Base-by-base conservation (phyloP, 53 echinoderm and acorn worm species). In the Antedon mediterranea region DNA sequence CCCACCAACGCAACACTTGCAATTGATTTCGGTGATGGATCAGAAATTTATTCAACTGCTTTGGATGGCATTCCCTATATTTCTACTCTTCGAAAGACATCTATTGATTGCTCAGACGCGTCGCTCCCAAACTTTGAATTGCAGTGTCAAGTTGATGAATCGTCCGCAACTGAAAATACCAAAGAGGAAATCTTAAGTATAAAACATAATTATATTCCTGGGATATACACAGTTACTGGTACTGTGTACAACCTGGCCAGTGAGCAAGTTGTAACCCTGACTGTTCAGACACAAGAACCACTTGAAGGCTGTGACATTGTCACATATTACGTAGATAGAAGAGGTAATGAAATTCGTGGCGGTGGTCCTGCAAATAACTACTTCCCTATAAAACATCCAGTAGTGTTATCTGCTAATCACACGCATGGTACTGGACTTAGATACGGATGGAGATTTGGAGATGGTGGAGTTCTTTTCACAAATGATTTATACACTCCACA, bases 1-100 rank as follows among this genome's bases (percentile, higher is more conserved):
- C 90, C 90, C 26, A 88, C 88, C 6, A 90, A 90, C 72, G 88
- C 88, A 43, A 79, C 88, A 4, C 57, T 90, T 31, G 43, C 77
- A 9, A 37, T 90, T 33, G 79, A 87, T 78, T 88, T 85, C 75
- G 90, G 90, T 15, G 79, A 79, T 15, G 80, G 42, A 29, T 71
- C 34, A 6, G 33, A 75, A 4, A 82, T 74, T n/a, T 57, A 42
- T 0, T 28, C 34, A 20, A 72, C 85, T 15, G 32, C 84, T n/a
- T 80, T 90, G 26, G 78, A 75, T 33, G 73, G 72, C 23, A 57
- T 57, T 57, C 57, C 57, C 23, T 9, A 57, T 13, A 57, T 57
- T 57, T 13, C 20, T 2, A 57, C 23, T 57, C 57, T 57, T 57
- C 57, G 57, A 18, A 8, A 57, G 57, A 57, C 57, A 23, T 57